phyloP scores from a whole-genome alignment of 1,140 invertebrate species.

The Drosophila murphyi region DNA sequence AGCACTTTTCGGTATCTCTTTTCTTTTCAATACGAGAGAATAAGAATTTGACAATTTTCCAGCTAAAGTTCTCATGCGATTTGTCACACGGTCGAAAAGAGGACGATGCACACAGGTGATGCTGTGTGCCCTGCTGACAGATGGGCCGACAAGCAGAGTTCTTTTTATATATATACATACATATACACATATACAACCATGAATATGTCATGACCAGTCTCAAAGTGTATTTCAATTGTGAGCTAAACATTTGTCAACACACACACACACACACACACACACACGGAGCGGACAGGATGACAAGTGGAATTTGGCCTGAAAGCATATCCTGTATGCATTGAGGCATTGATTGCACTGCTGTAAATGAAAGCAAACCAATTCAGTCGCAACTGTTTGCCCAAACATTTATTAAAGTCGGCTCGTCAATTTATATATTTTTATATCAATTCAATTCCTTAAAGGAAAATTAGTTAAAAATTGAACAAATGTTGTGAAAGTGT shows the following conservation, averaged over 20 bases:
- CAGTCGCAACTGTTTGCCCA: constrained; percentile 9
- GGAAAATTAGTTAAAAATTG: too few relatives aligned
- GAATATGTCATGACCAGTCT: constrained; percentile 10
- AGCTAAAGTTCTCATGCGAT: constrained; percentile 20
- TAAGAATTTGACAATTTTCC: neutral
- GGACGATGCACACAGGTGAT: constrained; percentile 5
- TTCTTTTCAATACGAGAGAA: neutral
- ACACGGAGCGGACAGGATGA: constrained; percentile 50
- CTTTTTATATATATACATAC: neutral
- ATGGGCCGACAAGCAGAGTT: neutral
- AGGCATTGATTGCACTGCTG: constrained; percentile 1
- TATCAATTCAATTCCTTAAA: neutral
- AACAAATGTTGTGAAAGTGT: too few relatives aligned
- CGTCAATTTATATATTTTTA: neutral
- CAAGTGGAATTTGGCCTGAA: constrained; percentile 74
- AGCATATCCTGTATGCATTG: constrained; percentile 65
- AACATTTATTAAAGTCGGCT: constrained; percentile 44
- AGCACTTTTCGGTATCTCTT: neutral
- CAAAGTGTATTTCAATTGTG: constrained; percentile 44
- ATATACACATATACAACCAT: neutral
- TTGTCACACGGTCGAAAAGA: constrained; percentile 24
- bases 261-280: neutral
- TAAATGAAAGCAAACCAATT: constrained; percentile 16
- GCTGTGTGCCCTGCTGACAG: constrained; percentile 8
- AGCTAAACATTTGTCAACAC: constrained; percentile 27